A percentile compares a stretch with the other conserved stretches of the same genome.
Conservation (phyloP, 2,888 invertebrate genomes). For the Drosophila monieri region DNA sequence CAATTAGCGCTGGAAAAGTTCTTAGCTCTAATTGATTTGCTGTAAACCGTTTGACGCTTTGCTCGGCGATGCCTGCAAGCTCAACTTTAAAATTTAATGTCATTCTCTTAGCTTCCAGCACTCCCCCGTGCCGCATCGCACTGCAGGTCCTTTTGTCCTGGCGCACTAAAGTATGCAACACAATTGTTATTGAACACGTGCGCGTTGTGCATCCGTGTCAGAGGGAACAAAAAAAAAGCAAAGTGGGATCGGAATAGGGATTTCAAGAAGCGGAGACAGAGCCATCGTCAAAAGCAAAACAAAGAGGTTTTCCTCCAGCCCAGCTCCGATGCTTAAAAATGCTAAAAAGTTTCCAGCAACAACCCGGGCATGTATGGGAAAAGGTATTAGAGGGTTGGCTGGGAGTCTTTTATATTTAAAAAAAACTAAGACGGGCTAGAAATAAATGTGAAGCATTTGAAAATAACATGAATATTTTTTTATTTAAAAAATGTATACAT, state of each 20-base stretch:
- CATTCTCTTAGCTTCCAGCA: slow-evolving; percentile 13
- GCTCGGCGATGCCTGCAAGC: slow-evolving; percentile 28
- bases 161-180: slow-evolving; percentile 69
- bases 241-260: background rate
- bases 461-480: too few species aligned
- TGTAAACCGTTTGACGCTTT: slow-evolving; percentile 70
- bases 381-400: slow-evolving; percentile 22
- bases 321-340: slow-evolving; percentile 44
- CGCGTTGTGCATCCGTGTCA: slow-evolving; percentile 34
- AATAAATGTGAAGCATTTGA: too few species aligned
- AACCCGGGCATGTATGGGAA: slow-evolving; percentile 25
- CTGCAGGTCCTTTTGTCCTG: slow-evolving; percentile 29
- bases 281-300: slow-evolving; percentile 72
- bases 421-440: background rate
- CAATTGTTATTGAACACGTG: slow-evolving; percentile 75
- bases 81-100: slow-evolving; percentile 66
- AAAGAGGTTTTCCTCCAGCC: slow-evolving; percentile 54
- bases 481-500: too few species aligned
- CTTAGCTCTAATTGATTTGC: slow-evolving; percentile 73
- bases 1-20: slow-evolving; percentile 71
- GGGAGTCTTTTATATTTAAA: background rate
- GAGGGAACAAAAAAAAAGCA: background rate
- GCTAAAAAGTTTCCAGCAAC: slow-evolving; percentile 42
- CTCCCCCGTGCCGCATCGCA: background rate
- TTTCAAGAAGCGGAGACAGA: slow-evolving; percentile 28